Percentiles rank a stretch among this genome's conserved stretches.
phyloP scores from a whole-genome alignment of 2,888 invertebrate genomes.

The Drosophila hawaiiensis region DNA sequence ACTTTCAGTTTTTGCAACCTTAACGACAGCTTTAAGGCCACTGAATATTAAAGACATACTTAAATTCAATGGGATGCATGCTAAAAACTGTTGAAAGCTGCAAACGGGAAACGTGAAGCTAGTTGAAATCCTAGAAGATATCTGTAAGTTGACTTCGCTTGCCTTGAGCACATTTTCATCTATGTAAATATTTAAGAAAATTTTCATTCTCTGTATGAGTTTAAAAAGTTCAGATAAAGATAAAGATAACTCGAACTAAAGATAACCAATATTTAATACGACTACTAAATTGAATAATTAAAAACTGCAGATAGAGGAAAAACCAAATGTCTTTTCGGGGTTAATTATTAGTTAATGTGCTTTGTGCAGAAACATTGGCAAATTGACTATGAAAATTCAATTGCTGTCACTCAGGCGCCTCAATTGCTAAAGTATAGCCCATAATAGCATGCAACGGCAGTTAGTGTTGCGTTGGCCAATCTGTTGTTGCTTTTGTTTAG shows the following conservation, averaged over 20 bases:
- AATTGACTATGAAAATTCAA: slow-evolving; percentile 49
- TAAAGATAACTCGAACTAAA: not conserved
- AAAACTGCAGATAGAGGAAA: not conserved
- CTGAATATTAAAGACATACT: slow-evolving; percentile 12
- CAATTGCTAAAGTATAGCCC: slow-evolving; percentile 24
- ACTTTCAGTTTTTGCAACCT: slow-evolving; percentile 50
- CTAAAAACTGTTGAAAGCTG: not conserved
- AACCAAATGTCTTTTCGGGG: not conserved
- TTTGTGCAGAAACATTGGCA: not conserved
- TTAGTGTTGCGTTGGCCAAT: slow-evolving; percentile 30
- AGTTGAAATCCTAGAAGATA: not conserved
- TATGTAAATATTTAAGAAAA: not conserved
- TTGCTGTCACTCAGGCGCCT: slow-evolving; percentile 25
- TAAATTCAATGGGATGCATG: slow-evolving; percentile 10
- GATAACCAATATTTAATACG: not conserved
- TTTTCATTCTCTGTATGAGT: not conserved
- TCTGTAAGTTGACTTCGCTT: not conserved
- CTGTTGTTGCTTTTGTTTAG: slow-evolving; percentile 9
- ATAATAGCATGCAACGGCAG: slow-evolving; percentile 19
- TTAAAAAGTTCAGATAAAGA: not conserved
- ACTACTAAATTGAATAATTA: too few species aligned
- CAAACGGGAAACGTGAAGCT: not conserved
- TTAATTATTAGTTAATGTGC: not conserved
- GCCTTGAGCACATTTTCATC: not conserved
- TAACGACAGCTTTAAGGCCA: slow-evolving; percentile 31